A percentile compares a stretch with the other conserved stretches of the same genome.
phyloP scores from a whole-genome alignment of 1,140 invertebrate genomes.

The Eumaeus atala region DNA sequence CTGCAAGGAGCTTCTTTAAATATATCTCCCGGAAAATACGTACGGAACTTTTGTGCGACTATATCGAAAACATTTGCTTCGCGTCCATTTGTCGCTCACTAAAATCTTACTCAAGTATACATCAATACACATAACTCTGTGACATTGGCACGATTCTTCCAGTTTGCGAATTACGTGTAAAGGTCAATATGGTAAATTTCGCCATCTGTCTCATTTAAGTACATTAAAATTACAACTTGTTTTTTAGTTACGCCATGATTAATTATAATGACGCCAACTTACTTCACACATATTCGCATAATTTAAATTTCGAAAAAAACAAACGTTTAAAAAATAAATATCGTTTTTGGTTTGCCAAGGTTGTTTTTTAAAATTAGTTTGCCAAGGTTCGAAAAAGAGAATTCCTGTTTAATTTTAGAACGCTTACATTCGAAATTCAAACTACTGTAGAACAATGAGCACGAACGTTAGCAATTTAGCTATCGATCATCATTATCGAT shows the following conservation, averaged over 20 bases:
- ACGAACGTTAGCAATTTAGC: conserved; percentile 5
- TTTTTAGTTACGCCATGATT: not conserved
- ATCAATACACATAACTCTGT: conserved; percentile 1
- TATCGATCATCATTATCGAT: conserved; percentile 8
- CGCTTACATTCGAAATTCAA: not conserved
- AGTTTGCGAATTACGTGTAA: not conserved
- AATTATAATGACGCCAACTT: conserved; percentile 1
- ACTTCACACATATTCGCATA: too few species aligned
- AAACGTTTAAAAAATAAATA: too few species aligned
- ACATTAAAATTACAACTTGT: not conserved
- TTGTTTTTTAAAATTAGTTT: too few species aligned
- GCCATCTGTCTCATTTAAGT: not conserved
- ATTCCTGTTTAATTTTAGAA: not conserved
- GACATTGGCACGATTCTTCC: conserved; percentile 4
- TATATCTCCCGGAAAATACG: too few species aligned
- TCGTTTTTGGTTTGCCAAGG: too few species aligned
- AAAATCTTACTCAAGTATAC: conserved; percentile 1
- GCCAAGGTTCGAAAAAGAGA: too few species aligned
- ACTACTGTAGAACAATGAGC: conserved; percentile 4
- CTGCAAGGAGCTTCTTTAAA: too few species aligned
- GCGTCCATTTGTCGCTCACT: not conserved
- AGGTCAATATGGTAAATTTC: conserved; percentile 5
- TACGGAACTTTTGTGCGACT: too few species aligned
- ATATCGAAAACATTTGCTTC: too few species aligned
- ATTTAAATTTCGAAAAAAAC: too few species aligned